A percentile compares a stretch with the other conserved stretches of the same genome.
These are phyloP conservation scores for Caenorhabditis tropicalis DNA, from an alignment of 1,140 invertebrate genomes.

Conservation along the genomic window DNA sequence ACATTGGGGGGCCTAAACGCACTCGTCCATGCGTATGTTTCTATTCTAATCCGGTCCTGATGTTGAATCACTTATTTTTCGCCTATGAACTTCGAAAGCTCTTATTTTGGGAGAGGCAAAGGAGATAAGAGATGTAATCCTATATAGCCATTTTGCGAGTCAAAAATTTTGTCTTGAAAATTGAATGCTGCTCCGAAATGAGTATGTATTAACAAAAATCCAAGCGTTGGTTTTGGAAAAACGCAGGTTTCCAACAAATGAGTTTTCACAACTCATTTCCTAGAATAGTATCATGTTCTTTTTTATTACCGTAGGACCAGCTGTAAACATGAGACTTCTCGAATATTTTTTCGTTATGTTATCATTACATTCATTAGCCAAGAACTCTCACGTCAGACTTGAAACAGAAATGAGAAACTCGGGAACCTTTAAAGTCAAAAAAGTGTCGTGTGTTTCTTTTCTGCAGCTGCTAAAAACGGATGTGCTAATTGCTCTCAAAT, in stretches of 20 bases:
- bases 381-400: neutral
- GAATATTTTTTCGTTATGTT: neutral
- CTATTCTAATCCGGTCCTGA: conserved; percentile 11
- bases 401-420: neutral
- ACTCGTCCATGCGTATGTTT: conserved; percentile 15
- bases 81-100: neutral
- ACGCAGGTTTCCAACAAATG: no score
- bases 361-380: neutral
- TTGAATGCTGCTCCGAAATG: no score
- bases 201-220: no score
- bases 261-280: no score
- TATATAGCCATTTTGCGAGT: neutral
- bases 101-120: neutral
- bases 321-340: neutral
- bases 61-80: conserved; percentile 35
- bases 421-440: neutral
- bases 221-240: no score
- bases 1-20: neutral
- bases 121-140: neutral
- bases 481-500: conserved; percentile 35
- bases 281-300: no score
- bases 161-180: no score
- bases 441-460: neutral
- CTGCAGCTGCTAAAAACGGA: neutral
- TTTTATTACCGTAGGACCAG: neutral